Percentiles rank a stretch among this genome's conserved stretches.
phyloP scores from a whole-genome alignment of 2,888 invertebrate genomes.

The Cephonodes hylas region DNA sequence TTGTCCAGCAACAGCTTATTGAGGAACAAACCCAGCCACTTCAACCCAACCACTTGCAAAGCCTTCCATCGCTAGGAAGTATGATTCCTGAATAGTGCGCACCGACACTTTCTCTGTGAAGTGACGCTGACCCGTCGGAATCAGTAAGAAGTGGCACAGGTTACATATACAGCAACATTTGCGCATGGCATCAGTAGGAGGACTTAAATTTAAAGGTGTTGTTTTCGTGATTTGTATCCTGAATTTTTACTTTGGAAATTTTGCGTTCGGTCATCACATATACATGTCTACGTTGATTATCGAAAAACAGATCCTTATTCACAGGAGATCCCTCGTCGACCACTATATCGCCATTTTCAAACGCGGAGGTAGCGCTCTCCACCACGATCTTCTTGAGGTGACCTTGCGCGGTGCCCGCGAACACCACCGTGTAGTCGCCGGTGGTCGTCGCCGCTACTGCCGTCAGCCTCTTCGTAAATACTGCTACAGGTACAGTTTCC shows the following conservation, averaged over 20 bases:
- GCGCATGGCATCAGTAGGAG: conserved; percentile 94
- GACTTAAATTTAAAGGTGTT: conserved; percentile 92
- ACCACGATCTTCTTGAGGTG: conserved; percentile 97
- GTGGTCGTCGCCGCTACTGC: conserved; percentile 97
- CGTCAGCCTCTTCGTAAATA: conserved; percentile 90
- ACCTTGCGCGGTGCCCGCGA: conserved; percentile 95
- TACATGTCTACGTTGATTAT: conserved; percentile 93
- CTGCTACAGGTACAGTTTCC: conserved; percentile 90
- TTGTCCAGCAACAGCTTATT: too few species aligned
- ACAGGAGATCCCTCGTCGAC: conserved; percentile 92
- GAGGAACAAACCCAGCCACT: too few species aligned
- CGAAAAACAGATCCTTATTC: conserved; percentile 95
- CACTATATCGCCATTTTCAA: conserved; percentile 93
- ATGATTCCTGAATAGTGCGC: conserved; percentile 93
- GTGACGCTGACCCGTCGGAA: conserved; percentile 96
- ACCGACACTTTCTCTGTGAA: conserved; percentile 97
- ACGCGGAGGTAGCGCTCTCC: conserved; percentile 90
- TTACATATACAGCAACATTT: conserved; percentile 95
- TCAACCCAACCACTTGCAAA: too few species aligned
- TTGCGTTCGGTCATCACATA: conserved; percentile 96
- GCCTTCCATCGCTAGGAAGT: conserved; percentile 97
- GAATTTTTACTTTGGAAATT: conserved; percentile 96
- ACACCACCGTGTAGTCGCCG: conserved; percentile 98
- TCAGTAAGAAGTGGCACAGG: conserved; percentile 97
- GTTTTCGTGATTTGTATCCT: conserved; percentile 98